phyloP scores from a whole-genome alignment of 2,888 invertebrate species.

The Strigamia maritima region DNA sequence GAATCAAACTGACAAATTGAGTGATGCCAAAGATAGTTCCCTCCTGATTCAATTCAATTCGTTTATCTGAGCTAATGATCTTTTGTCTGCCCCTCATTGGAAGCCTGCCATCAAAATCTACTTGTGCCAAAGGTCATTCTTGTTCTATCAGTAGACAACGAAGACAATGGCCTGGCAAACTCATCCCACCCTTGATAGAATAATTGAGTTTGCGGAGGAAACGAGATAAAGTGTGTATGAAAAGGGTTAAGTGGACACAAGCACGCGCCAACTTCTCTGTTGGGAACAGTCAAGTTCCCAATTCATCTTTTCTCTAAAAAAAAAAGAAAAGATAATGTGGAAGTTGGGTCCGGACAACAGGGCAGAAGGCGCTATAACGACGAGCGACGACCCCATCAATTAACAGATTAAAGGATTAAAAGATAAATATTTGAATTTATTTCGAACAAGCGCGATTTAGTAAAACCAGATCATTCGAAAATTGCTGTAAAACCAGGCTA shows the following conservation, averaged over 20 bases:
- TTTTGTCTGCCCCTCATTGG: slow-evolving; percentile 32
- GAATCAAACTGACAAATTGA: slow-evolving; percentile 30
- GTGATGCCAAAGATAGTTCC: slow-evolving; percentile 31
- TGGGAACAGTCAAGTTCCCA: neutral
- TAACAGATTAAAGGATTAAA: too few relatives aligned
- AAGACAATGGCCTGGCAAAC: slow-evolving; percentile 31
- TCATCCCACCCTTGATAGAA: slow-evolving; percentile 25
- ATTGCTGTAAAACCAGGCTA: too few relatives aligned
- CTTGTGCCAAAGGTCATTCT: slow-evolving; percentile 30
- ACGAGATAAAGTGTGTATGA: slow-evolving; percentile 30
- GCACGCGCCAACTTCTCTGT: slow-evolving; percentile 25
- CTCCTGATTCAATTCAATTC: slow-evolving; percentile 32
- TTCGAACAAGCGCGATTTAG: too few relatives aligned
- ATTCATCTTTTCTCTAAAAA: neutral
- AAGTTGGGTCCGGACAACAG: too few relatives aligned
- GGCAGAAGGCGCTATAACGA: too few relatives aligned
- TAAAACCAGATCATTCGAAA: too few relatives aligned
- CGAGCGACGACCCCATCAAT: too few relatives aligned
- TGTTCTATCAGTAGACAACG: slow-evolving; percentile 30
- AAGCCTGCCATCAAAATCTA: slow-evolving; percentile 18
- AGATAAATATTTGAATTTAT: too few relatives aligned
- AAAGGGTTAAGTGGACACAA: slow-evolving; percentile 30
- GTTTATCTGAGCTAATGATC: slow-evolving; percentile 34
- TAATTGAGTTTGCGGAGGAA: slow-evolving; percentile 34
- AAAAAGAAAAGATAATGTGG: too few relatives aligned